phyloP scores from a whole-genome alignment of 2,888 invertebrate species.

The Bellardia pandia region DNA sequence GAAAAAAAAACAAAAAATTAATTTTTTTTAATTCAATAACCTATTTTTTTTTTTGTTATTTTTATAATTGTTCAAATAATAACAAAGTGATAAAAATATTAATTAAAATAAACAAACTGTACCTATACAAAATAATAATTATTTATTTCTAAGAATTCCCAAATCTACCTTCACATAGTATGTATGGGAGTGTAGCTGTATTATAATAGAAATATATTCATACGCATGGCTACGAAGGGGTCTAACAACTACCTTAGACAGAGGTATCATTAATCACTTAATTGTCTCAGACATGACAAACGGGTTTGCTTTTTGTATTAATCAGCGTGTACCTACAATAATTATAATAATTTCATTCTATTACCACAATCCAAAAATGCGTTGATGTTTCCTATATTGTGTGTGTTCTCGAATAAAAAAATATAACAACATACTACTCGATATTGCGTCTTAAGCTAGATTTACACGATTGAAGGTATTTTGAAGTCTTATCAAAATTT shows the following conservation, averaged over 20 bases:
- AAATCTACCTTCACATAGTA: not conserved
- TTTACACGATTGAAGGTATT: too few species aligned
- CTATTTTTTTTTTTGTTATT: conserved; percentile 2
- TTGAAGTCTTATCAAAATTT: too few species aligned
- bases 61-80: not conserved
- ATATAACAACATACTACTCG: not conserved
- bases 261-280: not conserved
- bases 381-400: not conserved
- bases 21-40: not conserved
- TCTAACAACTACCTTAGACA: not conserved
- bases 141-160: conserved; percentile 22
- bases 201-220: not conserved
- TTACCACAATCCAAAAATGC: not conserved
- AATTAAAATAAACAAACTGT: conserved; percentile 13
- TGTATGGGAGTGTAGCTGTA: not conserved
- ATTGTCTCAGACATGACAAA: conserved; percentile 2
- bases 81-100: conserved; percentile 26
- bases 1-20: not conserved
- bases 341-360: conserved; percentile 6
- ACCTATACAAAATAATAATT: not conserved
- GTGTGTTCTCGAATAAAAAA: conserved; percentile 6
- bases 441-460: not conserved
- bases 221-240: conserved; percentile 2
- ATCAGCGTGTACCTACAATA: too few species aligned
- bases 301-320: not conserved